A percentile compares a stretch with the other conserved stretches of the same genome.
Evolutionary conservation across 2,888 invertebrate genomes (phyloP).

Genomic region (Fabriciana adippe): DNA sequence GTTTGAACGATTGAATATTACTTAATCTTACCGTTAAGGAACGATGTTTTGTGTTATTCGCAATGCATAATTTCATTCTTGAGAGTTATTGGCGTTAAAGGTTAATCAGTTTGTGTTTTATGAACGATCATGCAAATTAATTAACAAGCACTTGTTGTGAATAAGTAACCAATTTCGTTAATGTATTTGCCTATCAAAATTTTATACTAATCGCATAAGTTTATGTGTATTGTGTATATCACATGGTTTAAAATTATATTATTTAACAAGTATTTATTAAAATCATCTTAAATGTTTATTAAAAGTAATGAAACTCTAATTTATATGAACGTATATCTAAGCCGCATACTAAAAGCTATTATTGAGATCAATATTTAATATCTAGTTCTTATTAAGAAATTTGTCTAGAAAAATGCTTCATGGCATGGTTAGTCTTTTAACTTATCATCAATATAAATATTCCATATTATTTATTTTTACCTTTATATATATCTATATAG

Average conservation of each 20-base stretch:
- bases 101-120: slow-evolving; percentile 21
- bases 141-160: slow-evolving; percentile 6
- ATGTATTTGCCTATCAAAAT: background rate
- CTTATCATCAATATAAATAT: too few relatives aligned
- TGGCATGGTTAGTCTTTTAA: too few relatives aligned
- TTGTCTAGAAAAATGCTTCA: too few relatives aligned
- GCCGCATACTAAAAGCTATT: too few relatives aligned
- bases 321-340: too few relatives aligned
- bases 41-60: slow-evolving; percentile 8
- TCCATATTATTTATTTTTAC: too few relatives aligned
- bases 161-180: slow-evolving; percentile 1
- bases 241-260: background rate
- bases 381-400: too few relatives aligned
- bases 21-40: slow-evolving; percentile 7
- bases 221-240: background rate
- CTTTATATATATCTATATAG: too few relatives aligned
- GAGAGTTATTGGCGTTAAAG: slow-evolving; percentile 16
- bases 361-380: too few relatives aligned
- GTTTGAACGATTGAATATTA: background rate
- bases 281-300: too few relatives aligned
- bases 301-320: too few relatives aligned
- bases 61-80: slow-evolving; percentile 17
- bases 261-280: too few relatives aligned
- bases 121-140: slow-evolving; percentile 13
- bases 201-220: background rate